Conservation (phyloP, 2,888 invertebrate genomes). For the Formica aserva region DNA sequence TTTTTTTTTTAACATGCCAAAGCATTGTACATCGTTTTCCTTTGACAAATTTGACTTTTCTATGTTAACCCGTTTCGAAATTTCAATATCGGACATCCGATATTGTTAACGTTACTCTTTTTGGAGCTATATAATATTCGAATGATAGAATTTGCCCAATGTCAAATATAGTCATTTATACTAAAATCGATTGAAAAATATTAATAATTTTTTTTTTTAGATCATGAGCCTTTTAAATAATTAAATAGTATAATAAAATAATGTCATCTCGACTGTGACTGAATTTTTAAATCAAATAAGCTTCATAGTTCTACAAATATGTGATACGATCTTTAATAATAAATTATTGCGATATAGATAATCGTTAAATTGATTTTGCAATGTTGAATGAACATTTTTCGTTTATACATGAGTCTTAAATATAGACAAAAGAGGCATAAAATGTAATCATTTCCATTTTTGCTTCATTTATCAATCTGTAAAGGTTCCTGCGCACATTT, state of each 20-base stretch:
- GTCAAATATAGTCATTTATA: no score
- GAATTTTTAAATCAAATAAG: background rate
- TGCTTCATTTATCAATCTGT: background rate
- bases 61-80: background rate
- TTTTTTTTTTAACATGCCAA: background rate
- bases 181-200: background rate
- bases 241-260: background rate
- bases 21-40: background rate
- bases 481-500: background rate
- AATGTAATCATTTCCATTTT: background rate
- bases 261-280: background rate
- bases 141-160: background rate
- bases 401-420: background rate
- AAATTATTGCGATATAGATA: background rate
- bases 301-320: background rate
- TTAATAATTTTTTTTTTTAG: background rate
- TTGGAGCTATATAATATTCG: background rate
- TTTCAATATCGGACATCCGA: slow-evolving; percentile 9
- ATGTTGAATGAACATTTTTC: background rate
- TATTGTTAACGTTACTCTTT: background rate
- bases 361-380: background rate
- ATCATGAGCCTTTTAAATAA: background rate
- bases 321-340: background rate
- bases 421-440: background rate
- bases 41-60: background rate